These are phyloP conservation scores for Oxygymnocypris stewartii DNA, from an alignment of 2,113 vertebrate genomes.

Conservation along the genomic window DNA sequence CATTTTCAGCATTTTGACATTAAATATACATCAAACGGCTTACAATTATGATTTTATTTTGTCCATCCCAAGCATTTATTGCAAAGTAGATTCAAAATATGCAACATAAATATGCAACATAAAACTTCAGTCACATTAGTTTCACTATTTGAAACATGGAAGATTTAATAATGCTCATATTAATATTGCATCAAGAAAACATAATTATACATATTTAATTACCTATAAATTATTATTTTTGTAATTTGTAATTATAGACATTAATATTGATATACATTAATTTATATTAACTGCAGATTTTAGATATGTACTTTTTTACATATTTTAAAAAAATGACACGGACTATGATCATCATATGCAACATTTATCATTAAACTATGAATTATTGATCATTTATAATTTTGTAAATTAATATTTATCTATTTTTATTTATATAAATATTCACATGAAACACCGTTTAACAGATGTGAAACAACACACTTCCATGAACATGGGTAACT, in stretches of 20 bases:
- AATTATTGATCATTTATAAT: background rate
- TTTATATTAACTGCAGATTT: background rate
- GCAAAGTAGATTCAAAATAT: background rate
- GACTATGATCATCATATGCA: background rate
- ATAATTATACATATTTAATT: background rate
- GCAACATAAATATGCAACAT: background rate
- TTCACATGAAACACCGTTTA: too few relatives aligned
- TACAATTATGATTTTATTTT: background rate
- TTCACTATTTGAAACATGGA: background rate
- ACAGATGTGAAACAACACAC: background rate
- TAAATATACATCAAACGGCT: background rate
- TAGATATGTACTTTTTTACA: background rate
- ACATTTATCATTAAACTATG: background rate
- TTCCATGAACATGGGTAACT: background rate
- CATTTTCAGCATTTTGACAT: background rate
- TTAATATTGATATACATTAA: background rate
- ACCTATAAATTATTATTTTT: background rate
- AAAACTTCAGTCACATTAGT: background rate
- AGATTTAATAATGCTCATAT: background rate
- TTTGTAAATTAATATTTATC: background rate
- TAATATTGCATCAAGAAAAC: background rate
- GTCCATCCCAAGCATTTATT: background rate
- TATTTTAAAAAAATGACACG: too few relatives aligned
- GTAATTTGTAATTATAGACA: background rate
- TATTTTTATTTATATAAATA: background rate